phyloP scores from a whole-genome alignment of 2,888 invertebrate genomes.

The Magallana nippona region DNA sequence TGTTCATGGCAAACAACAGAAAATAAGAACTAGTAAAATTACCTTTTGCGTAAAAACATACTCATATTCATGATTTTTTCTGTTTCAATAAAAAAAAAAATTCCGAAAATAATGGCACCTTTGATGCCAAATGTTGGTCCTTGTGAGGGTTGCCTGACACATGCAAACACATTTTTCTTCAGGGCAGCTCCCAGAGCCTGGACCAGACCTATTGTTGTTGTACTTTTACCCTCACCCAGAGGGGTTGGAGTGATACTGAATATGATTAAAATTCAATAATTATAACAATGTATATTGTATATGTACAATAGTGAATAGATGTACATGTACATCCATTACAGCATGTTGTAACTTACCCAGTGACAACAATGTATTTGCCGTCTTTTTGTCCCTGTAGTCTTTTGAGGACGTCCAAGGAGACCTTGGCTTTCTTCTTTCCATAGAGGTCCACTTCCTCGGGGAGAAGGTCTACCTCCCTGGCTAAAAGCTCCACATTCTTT shows the following conservation, averaged over 20 bases:
- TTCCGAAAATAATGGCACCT: slow-evolving; percentile 80
- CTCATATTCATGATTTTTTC: too few species aligned
- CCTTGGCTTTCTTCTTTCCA: slow-evolving; percentile 96
- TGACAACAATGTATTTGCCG: slow-evolving; percentile 97
- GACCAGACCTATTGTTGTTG: slow-evolving; percentile 93
- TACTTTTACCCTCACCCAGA: slow-evolving; percentile 99
- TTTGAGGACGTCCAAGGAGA: slow-evolving; percentile 89
- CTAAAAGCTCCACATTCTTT: slow-evolving; percentile 89
- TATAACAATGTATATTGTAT: background rate
- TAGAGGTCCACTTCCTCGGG: slow-evolving; percentile 92
- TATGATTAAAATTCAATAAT: background rate
- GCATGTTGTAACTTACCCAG: slow-evolving; percentile 86
- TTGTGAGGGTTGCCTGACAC: slow-evolving; percentile 97
- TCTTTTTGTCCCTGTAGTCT: slow-evolving; percentile 85
- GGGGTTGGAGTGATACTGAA: slow-evolving; percentile 97
- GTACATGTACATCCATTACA: background rate
- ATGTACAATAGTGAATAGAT: background rate
- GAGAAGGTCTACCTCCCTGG: slow-evolving; percentile 90
- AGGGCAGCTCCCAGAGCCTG: slow-evolving; percentile 94
- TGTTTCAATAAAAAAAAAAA: background rate
- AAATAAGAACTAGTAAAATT: background rate
- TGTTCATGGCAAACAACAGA: background rate
- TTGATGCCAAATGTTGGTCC: slow-evolving; percentile 99
- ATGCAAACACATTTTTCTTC: slow-evolving; percentile 93
- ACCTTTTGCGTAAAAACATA: background rate